Percentiles rank a stretch among this genome's conserved stretches.
Evolutionary conservation across 2,113 vertebrate species (phyloP).

Genomic region (Centrocercus urophasianus): DNA sequence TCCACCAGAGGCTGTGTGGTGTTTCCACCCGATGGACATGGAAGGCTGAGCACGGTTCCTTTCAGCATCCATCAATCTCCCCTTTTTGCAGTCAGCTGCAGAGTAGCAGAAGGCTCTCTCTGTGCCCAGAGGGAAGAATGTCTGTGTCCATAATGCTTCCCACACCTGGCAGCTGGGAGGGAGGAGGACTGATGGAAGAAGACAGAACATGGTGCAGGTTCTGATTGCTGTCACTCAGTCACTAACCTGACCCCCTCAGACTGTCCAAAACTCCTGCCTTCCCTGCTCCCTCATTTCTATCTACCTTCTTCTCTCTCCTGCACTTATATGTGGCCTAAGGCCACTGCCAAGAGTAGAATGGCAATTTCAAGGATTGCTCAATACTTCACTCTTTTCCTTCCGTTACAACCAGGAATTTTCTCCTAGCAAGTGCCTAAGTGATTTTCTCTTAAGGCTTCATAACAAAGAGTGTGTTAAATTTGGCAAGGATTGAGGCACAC

Average conservation of each 20-base stretch:
- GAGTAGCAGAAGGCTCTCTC: neutral
- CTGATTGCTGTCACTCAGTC: neutral
- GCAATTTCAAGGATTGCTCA: conserved; percentile 31
- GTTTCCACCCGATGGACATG: neutral
- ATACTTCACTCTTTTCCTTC: conserved; percentile 26
- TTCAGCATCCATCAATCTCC: neutral
- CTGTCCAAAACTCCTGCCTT: neutral
- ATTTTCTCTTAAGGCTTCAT: conserved; percentile 26
- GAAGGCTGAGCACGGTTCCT: neutral
- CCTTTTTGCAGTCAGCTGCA: neutral
- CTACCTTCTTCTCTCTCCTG: neutral
- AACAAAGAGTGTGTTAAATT: conserved; percentile 28
- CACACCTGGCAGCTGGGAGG: neutral
- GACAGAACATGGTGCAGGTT: neutral
- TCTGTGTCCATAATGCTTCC: conserved; percentile 17
- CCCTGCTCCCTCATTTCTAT: neutral
- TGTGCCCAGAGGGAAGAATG: conserved; percentile 12
- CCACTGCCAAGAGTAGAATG: conserved; percentile 28
- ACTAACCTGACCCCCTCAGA: neutral
- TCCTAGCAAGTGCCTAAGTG: neutral
- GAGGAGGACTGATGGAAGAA: neutral
- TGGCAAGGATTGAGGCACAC: conserved; percentile 20
- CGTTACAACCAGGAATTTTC: conserved; percentile 5
- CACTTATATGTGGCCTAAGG: neutral
- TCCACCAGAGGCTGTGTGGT: neutral